Conservation (phyloP, 2,113 vertebrate species). For the Ahaetulla prasina region DNA sequence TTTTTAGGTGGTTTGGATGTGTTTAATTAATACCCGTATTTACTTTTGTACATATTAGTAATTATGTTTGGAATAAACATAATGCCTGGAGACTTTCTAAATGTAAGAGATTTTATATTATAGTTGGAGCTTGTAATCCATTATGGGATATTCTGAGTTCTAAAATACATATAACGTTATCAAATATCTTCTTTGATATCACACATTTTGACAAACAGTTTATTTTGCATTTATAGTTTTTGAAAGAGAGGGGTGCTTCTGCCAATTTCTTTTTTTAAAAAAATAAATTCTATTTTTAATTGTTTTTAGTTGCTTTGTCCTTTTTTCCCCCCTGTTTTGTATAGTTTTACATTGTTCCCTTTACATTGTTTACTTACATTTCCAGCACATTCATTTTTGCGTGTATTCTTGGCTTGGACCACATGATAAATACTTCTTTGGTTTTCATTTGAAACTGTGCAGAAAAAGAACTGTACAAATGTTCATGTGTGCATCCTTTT, state of each 20-base stretch:
- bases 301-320: neutral
- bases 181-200: neutral
- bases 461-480: neutral
- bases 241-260: neutral
- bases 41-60: neutral
- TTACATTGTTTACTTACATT: neutral
- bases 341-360: neutral
- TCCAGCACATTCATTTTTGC: neutral
- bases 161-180: neutral
- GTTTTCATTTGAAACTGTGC: neutral
- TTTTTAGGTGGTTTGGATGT: neutral
- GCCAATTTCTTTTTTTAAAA: neutral
- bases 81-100: neutral
- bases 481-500: neutral
- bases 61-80: neutral
- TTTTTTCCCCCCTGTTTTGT: neutral
- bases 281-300: neutral
- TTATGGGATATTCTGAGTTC: neutral
- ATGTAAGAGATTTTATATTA: neutral
- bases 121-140: neutral
- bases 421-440: neutral
- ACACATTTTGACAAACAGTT: neutral
- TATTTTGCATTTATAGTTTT: neutral
- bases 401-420: neutral
- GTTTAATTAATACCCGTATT: neutral